A percentile compares a stretch with the other conserved stretches of the same genome.
phyloP scores from a whole-genome alignment of 2,113 vertebrate species.

The Charina bottae region DNA sequence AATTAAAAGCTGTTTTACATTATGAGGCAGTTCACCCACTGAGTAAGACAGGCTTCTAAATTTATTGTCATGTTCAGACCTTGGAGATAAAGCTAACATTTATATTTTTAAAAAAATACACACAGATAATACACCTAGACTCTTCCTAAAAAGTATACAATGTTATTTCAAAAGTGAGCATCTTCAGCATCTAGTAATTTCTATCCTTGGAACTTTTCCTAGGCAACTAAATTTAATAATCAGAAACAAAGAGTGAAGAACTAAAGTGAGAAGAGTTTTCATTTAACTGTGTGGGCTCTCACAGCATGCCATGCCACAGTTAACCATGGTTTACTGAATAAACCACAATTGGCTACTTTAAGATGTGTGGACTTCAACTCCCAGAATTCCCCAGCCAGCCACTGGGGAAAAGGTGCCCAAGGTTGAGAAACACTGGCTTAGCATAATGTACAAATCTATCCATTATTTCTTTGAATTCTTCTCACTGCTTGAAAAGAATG shows the following conservation, averaged over 20 bases:
- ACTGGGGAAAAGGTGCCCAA: too few species aligned
- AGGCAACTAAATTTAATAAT: neutral
- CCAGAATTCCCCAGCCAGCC: too few species aligned
- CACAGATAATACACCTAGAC: neutral
- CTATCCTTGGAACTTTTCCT: neutral
- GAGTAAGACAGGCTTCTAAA: neutral
- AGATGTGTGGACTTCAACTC: too few species aligned
- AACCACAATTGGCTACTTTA: neutral
- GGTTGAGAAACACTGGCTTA: neutral
- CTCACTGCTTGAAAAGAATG: neutral
- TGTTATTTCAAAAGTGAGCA: neutral
- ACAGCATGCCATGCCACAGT: neutral
- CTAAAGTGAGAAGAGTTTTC: neutral
- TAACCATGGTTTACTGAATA: neutral
- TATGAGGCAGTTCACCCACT: neutral
- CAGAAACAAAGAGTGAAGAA: neutral
- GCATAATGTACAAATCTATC: neutral
- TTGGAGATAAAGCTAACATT: neutral
- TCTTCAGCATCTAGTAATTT: neutral
- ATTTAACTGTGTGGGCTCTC: neutral
- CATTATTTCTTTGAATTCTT: neutral
- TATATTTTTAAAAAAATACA: neutral
- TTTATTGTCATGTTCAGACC: neutral
- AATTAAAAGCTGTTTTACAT: neutral
- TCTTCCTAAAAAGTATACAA: neutral